Evolutionary conservation across 2,797 vertebrate genomes (phyloP), one percentile per base, ranked within the genome.

Genomic region (Delichon dasypus): DNA sequence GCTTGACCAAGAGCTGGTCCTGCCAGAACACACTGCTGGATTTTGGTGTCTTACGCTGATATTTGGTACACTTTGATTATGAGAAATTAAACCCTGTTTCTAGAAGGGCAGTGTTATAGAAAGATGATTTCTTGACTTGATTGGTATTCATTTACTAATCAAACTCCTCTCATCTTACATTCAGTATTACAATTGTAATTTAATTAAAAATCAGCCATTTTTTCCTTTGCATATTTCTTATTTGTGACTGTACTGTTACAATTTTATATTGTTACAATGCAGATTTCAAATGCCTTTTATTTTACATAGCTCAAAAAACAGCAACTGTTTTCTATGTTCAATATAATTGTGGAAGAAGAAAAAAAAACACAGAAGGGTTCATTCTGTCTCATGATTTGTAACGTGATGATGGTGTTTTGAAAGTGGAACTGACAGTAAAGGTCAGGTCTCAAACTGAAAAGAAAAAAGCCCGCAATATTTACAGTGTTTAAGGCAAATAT

Each of bases 1-100:
- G 86, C 99, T 98, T 93, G 98, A 99, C 86, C 98, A 96, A 71
- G 98, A 99, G 38, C 97, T 99, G 30, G 95, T 98, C 88, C 97
- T 99, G 89, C 98, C 99, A 29, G 98, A 99, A 94, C 98, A 98
- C 93, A 65, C 98, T 50, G 95, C 98, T 74, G 98, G 98, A 90
- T 98, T 99, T 97, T 98, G 99, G 85, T 98, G 98, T 36, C 32
- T 98, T 93, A 98, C 97, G 14, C 65, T 86, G 98, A 98, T 98
- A 97, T 60, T 70, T 32, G 16, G 18, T 13, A 50, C 42, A 48
- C 17, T 79, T 74, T 47, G 61, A 81, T 44, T 38, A 68, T 27
- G 47, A 83, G 26, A 38, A 73, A 50, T 34, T 61, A 79, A 85
- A 73, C 4, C 5, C 10, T 66, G 16, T 70, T 80, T 73, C 36